Conservation (phyloP, 92 coral and sea anemone genomes). For the Bergia puertoricense region DNA sequence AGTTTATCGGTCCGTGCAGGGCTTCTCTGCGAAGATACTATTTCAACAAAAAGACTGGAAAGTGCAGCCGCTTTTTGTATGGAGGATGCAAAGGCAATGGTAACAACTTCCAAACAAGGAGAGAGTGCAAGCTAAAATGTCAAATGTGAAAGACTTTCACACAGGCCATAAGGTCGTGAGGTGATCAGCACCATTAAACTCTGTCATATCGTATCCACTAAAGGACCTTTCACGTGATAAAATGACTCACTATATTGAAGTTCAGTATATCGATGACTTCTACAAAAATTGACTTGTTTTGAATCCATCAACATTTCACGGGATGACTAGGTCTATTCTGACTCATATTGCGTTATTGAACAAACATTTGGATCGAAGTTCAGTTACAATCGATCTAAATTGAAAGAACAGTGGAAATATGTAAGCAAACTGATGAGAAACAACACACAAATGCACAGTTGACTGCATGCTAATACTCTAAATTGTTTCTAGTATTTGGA, state of each 20-base stretch:
- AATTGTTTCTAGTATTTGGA: background rate
- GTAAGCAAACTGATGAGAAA: background rate
- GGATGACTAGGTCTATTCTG: background rate
- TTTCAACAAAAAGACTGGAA: constrained; percentile 68
- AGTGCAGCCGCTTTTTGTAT: constrained; percentile 55
- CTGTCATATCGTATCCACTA: background rate
- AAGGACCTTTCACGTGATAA: background rate
- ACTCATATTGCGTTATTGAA: background rate
- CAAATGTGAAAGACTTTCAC: constrained; percentile 21
- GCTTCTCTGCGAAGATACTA: constrained; percentile 55
- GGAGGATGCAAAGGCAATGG: constrained; percentile 74
- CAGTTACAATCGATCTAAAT: background rate
- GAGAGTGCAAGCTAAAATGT: constrained; percentile 70
- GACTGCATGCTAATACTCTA: constrained; percentile 11
- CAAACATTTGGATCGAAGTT: background rate
- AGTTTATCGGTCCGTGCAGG: constrained; percentile 57
- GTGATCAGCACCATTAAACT: background rate
- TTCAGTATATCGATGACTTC: background rate
- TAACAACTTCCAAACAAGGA: constrained; percentile 72
- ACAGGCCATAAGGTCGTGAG: background rate
- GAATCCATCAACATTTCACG: background rate
- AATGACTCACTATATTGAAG: background rate
- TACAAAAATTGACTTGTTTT: background rate
- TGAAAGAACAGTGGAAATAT: background rate
- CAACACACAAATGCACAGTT: background rate